Conservation (phyloP, 2,888 invertebrate species). For the Cantharis rufa region DNA sequence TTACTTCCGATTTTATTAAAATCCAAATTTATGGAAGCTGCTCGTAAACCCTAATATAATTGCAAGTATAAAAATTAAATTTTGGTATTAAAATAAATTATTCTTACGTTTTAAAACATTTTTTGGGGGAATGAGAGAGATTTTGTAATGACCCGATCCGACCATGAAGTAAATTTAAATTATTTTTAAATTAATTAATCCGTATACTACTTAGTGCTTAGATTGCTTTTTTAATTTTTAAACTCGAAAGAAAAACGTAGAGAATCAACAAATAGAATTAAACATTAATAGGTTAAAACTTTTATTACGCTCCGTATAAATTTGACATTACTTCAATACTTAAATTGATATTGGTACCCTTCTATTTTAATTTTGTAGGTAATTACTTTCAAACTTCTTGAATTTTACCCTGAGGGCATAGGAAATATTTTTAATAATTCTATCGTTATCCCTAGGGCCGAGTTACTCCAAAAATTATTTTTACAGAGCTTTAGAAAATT, state of each 20-base stretch:
- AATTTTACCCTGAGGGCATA: background rate
- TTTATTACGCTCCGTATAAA: background rate
- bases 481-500: background rate
- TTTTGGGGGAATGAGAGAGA: background rate
- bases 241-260: background rate
- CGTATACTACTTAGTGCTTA: background rate
- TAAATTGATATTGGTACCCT: background rate
- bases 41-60: slow-evolving; percentile 5
- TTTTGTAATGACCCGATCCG: background rate
- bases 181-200: background rate
- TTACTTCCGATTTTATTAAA: slow-evolving; percentile 12
- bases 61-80: background rate
- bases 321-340: background rate
- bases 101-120: background rate
- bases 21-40: slow-evolving; percentile 6
- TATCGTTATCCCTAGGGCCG: background rate
- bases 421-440: background rate
- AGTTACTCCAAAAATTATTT: background rate
- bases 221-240: background rate
- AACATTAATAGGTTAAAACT: background rate
- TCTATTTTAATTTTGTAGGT: background rate
- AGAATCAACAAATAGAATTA: background rate
- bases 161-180: background rate
- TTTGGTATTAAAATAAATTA: background rate
- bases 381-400: background rate